These are phyloP conservation scores for Platynereis dumerilii DNA, from an alignment of 2,888 invertebrate species.

Conservation along the genomic window DNA sequence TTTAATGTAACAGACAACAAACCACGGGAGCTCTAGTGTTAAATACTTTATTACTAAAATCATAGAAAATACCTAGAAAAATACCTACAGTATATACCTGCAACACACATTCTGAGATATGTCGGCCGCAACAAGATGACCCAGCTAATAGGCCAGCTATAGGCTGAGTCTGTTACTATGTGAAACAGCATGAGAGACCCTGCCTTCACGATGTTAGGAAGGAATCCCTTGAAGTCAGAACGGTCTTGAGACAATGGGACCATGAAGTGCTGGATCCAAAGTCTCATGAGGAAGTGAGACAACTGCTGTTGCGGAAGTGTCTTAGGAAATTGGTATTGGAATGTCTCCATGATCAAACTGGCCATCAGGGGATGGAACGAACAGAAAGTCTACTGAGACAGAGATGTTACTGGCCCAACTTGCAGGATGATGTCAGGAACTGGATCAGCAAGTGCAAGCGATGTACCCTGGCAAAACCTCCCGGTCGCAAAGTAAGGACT, in stretches of 20 bases:
- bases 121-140: neutral
- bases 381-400: neutral
- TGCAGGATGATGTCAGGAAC: neutral
- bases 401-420: neutral
- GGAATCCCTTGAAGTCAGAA: neutral
- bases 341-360: too few relatives aligned
- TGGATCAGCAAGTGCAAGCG: slow-evolving; percentile 1
- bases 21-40: too few relatives aligned
- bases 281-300: neutral
- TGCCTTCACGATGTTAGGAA: neutral
- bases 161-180: neutral
- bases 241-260: neutral
- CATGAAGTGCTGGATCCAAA: neutral
- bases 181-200: neutral
- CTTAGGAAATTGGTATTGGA: too few relatives aligned
- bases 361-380: too few relatives aligned
- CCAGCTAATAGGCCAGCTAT: too few relatives aligned
- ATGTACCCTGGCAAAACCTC: slow-evolving; percentile 6
- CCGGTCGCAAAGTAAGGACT: neutral
- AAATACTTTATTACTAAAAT: too few relatives aligned
- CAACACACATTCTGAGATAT: neutral
- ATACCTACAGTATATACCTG: too few relatives aligned
- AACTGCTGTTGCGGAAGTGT: neutral
- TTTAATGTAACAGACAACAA: too few relatives aligned
- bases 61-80: too few relatives aligned